phyloP scores from a whole-genome alignment of 2,113 vertebrate genomes.

The Jaculus jaculus region DNA sequence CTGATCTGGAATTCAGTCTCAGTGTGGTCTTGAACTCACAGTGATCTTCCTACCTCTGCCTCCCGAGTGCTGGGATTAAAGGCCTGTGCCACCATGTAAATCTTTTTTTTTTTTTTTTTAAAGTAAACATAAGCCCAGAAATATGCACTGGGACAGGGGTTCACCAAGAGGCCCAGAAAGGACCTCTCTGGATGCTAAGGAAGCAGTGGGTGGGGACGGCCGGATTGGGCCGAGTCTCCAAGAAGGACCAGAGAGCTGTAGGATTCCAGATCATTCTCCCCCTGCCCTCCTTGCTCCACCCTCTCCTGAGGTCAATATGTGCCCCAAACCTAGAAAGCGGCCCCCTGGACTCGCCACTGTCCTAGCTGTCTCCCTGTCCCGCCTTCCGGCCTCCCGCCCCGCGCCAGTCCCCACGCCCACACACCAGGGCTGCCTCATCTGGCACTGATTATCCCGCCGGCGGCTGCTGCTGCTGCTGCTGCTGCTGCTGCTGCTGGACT shows the following conservation, averaged over 20 bases:
- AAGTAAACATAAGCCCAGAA: too few species aligned
- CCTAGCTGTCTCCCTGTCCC: slow-evolving; percentile 63
- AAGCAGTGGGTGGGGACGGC: not conserved
- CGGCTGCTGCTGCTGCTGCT: not conserved
- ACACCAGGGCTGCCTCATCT: slow-evolving; percentile 67
- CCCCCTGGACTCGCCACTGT: slow-evolving; percentile 62
- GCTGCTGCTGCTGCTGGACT: slow-evolving; percentile 30
- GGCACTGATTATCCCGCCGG: slow-evolving; percentile 69
- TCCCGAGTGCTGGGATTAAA: too few species aligned
- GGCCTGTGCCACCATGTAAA: too few species aligned
- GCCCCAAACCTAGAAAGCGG: slow-evolving; percentile 38
- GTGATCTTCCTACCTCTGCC: too few species aligned
- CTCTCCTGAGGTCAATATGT: slow-evolving; percentile 39
- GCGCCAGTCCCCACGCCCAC: slow-evolving; percentile 77
- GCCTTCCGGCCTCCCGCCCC: slow-evolving; percentile 62
- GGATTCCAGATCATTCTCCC: not conserved
- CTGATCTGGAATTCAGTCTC: too few species aligned
- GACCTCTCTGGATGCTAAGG: not conserved
- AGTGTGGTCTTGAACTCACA: too few species aligned
- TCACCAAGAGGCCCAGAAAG: not conserved
- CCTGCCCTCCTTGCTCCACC: not conserved
- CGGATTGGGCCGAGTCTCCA: not conserved
- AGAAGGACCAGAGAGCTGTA: not conserved
- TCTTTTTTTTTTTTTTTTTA: too few species aligned
- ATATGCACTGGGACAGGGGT: too few species aligned